Conservation (phyloP, 2,888 invertebrate species). For the Tipula unca region DNA sequence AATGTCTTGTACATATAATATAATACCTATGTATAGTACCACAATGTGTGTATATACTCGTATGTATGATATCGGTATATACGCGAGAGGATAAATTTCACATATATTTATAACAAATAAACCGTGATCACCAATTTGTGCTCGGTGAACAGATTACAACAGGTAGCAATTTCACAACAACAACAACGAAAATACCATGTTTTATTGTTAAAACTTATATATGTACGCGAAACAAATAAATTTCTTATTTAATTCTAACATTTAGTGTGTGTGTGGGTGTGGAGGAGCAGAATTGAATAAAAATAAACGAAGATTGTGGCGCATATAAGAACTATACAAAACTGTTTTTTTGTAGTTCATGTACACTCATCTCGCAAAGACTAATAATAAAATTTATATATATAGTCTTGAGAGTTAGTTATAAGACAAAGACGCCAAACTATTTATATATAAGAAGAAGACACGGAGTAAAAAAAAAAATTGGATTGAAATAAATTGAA, state of each 20-base stretch:
- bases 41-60: neutral
- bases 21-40: neutral
- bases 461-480: neutral
- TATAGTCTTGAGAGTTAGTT: neutral
- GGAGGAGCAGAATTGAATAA: neutral
- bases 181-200: neutral
- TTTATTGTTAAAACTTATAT: neutral
- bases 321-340: neutral
- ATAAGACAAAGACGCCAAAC: neutral
- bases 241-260: slow-evolving; percentile 9
- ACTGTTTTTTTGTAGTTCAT: neutral
- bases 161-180: neutral
- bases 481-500: slow-evolving; percentile 19
- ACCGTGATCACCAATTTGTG: slow-evolving; percentile 17
- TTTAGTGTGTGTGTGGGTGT: neutral
- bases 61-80: neutral
- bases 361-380: neutral
- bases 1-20: slow-evolving; percentile 3
- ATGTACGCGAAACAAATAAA: neutral
- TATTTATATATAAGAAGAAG: neutral
- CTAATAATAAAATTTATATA: neutral
- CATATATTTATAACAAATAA: neutral
- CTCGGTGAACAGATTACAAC: slow-evolving; percentile 17
- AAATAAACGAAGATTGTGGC: slow-evolving; percentile 8
- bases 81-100: neutral